Percentiles rank a stretch among this genome's conserved stretches.
Evolutionary conservation across 2,888 invertebrate genomes (phyloP).

Genomic region (Syritta pipiens): DNA sequence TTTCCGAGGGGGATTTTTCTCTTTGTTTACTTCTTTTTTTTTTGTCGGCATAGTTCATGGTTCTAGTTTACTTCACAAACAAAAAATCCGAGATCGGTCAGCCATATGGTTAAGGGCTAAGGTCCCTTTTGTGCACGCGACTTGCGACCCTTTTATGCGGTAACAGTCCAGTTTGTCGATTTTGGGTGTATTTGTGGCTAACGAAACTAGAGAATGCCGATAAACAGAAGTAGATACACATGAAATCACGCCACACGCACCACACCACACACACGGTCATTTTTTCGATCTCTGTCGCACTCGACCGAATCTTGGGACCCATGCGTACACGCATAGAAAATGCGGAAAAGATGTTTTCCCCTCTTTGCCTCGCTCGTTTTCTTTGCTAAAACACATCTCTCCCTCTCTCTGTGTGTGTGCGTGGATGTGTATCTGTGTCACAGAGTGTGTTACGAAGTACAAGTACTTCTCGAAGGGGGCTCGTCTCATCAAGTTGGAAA

Average conservation of each 20-base stretch:
- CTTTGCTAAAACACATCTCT: background rate
- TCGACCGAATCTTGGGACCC: background rate
- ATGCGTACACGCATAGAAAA: conserved; percentile 7
- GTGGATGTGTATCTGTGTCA: background rate
- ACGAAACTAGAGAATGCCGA: background rate
- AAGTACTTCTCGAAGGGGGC: conserved; percentile 49
- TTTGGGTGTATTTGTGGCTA: background rate
- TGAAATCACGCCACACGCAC: conserved; percentile 16
- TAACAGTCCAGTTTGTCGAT: conserved; percentile 38
- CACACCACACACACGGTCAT: background rate
- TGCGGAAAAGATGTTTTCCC: conserved; percentile 16
- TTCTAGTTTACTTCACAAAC: background rate
- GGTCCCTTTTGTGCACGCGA: background rate
- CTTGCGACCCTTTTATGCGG: conserved; percentile 34
- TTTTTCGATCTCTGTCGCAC: background rate
- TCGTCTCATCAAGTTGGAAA: conserved; percentile 39
- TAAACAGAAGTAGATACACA: conserved; percentile 5
- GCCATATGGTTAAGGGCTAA: conserved; percentile 4
- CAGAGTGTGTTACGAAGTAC: conserved; percentile 17
- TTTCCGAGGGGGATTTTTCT: background rate
- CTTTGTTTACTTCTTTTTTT: too few species aligned
- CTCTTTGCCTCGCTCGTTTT: background rate
- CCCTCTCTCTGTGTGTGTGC: conserved; percentile 2
- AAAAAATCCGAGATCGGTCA: background rate
- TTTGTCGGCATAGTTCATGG: background rate